Percentiles rank a stretch among this genome's conserved stretches.
Evolutionary conservation across 1,140 invertebrate species (phyloP).

Genomic region (Teleopsis dalmanni): DNA sequence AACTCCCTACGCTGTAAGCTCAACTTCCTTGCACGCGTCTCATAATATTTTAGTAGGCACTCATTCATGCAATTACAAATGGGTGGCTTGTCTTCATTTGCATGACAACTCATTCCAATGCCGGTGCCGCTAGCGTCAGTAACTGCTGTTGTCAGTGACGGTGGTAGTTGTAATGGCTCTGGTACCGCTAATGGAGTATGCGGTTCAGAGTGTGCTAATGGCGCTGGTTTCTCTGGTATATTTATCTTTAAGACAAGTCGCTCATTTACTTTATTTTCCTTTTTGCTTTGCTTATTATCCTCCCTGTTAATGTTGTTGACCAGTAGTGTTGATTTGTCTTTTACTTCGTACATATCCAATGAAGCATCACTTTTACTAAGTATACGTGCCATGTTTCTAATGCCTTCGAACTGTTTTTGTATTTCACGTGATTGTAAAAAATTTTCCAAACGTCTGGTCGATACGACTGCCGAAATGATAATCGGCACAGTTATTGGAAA

Average conservation of each 20-base stretch:
- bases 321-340: conserved; percentile 26
- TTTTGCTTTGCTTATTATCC: background rate
- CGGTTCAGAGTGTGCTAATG: conserved; percentile 22
- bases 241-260: conserved; percentile 20
- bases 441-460: conserved; percentile 56
- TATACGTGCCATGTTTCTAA: conserved; percentile 39
- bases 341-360: conserved; percentile 39
- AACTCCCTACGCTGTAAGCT: conserved; percentile 26
- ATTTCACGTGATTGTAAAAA: conserved; percentile 63
- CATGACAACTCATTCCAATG: background rate
- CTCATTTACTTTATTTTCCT: conserved; percentile 28
- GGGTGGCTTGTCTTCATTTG: background rate
- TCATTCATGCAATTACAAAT: too few species aligned
- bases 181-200: conserved; percentile 20
- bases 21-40: too few species aligned
- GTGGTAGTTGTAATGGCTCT: background rate
- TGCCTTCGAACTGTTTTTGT: conserved; percentile 48
- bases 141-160: background rate
- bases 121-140: background rate
- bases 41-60: too few species aligned
- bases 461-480: conserved; percentile 65
- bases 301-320: conserved; percentile 11
- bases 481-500: conserved; percentile 72
- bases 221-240: conserved; percentile 19
- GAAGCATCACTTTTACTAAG: conserved; percentile 43